Base-by-base conservation (phyloP, 2,113 vertebrate species). In the Callipepla californica region DNA sequence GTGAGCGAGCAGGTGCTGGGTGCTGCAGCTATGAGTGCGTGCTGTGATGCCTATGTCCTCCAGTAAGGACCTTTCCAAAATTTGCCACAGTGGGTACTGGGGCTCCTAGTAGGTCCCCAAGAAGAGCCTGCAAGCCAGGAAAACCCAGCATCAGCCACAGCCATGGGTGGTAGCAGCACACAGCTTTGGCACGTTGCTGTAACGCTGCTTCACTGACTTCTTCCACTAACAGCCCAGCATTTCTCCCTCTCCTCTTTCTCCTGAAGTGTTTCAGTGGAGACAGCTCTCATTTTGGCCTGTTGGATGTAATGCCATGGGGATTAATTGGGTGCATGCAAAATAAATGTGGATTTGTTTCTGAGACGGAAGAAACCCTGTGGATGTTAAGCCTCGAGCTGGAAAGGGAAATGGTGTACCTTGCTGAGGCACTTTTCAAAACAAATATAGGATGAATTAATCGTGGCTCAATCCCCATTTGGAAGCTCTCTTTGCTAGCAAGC, bases 341-440 rank as follows among this genome's bases (percentile, higher is more conserved):
- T 51, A 92, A 86, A 81, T 84, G 65, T 1, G 70, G 67, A 86
- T 89, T 95, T 92, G 57, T 90, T 84, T 90, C 90, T 69, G 68
- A 85, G 73, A 85, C 84, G 73, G 80, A 85, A 81, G 76, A 94
- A 69, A 92, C 28, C 80, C 86, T 51, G 68, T 61, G 80, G 85
- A 73, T 92, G 9, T 84, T 86, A 88, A 95, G 80, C 63, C 28
- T 91, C 47, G 87, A 70, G 87, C 69, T 76, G 88, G 70, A 86
- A 89, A 93, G 74, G 73, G 80, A 90, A 95, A 89, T 40, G 50
- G 45, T 94, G 34, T 79, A 53, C 74, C 85, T 76, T 88, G 82
- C 65, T 42, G 40, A 72, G 87, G 81, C 90, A 78, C 44, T 86
- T 94, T 94, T 93, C 80, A 95, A 92, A 97, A 86, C 77, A 95